Evolutionary conservation across 2,888 invertebrate species (phyloP).

Genomic region (Erannis defoliaria): DNA sequence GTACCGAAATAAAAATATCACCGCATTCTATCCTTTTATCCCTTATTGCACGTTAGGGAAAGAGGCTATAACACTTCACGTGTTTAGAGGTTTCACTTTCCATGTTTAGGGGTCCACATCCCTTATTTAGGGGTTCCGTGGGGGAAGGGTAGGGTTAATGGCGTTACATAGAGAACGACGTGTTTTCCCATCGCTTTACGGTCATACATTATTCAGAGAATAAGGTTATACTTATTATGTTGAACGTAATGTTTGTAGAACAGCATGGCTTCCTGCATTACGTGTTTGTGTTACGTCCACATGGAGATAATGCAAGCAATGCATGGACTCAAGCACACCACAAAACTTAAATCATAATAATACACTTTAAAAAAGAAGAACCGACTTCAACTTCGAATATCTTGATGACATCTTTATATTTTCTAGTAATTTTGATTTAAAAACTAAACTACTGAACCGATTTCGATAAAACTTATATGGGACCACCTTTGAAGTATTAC

Average conservation of each 20-base stretch:
- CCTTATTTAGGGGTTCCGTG: constrained; percentile 17
- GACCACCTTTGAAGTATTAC: no score
- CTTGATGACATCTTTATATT: no score
- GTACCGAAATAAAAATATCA: constrained; percentile 25
- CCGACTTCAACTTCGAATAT: no score
- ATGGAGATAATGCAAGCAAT: no score
- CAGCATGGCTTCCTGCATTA: background rate
- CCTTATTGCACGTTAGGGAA: constrained; percentile 27
- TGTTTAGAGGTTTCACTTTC: constrained; percentile 28
- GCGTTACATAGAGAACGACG: constrained; percentile 29
- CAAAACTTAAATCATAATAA: no score
- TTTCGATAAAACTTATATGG: no score
- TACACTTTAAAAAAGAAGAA: no score
- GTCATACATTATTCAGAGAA: constrained; percentile 32
- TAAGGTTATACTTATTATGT: constrained; percentile 9
- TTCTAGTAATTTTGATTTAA: no score
- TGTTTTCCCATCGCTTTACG: constrained; percentile 34
- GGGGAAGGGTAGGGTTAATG: constrained; percentile 33
- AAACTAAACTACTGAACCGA: no score
- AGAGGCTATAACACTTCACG: constrained; percentile 33
- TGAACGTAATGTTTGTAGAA: constrained; percentile 17
- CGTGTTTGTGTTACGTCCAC: background rate
- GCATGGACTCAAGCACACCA: no score
- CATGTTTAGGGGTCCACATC: constrained; percentile 19
- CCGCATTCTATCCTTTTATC: constrained; percentile 23